phyloP scores from a whole-genome alignment of 35 echinoderm and acorn worm species.

The Ptychodera flava region DNA sequence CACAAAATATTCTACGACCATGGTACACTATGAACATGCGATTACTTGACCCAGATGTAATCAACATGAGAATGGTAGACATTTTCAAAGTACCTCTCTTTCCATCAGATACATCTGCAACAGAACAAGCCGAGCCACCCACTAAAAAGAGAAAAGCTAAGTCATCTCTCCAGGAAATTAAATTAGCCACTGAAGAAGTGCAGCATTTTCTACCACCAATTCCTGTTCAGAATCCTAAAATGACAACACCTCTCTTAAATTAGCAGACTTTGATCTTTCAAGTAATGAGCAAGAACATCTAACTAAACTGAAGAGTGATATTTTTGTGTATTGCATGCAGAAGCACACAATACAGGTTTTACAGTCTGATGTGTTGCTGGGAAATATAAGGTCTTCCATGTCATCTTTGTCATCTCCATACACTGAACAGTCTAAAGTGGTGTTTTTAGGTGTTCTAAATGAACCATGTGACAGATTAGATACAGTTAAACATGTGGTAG shows the following conservation, averaged over 20 bases:
- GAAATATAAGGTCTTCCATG: neutral
- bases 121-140: neutral
- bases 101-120: neutral
- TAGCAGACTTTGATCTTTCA: neutral
- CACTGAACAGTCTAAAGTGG: neutral
- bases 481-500: neutral
- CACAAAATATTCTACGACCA: neutral
- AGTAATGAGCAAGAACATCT: neutral
- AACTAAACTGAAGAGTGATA: neutral
- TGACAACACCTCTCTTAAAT: neutral
- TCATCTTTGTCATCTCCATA: neutral
- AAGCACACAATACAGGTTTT: too few species aligned
- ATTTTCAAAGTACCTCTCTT: neutral
- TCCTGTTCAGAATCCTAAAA: neutral
- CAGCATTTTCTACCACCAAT: neutral
- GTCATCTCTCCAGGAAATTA: neutral
- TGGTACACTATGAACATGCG: neutral
- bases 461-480: neutral
- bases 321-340: neutral
- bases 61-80: neutral
- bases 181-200: neutral
- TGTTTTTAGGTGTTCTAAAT: neutral
- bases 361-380: neutral
- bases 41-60: neutral
- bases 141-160: neutral